phyloP scores from a whole-genome alignment of 2,888 invertebrate genomes.

The Coelogynopora nodosa region DNA sequence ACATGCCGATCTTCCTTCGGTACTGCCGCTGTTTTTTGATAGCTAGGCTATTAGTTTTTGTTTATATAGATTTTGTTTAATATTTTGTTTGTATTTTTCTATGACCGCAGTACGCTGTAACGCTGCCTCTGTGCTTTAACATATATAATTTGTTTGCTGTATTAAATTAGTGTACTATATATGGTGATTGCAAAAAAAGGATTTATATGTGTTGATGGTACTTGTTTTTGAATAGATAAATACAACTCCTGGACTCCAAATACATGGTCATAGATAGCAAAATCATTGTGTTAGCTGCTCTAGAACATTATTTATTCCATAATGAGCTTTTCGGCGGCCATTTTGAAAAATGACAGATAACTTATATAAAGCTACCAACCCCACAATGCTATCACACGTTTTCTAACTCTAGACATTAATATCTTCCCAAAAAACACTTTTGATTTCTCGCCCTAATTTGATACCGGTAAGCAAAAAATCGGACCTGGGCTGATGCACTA shows the following conservation, averaged over 20 bases:
- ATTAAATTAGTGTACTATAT: not conserved
- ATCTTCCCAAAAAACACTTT: no score
- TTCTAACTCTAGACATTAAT: no score
- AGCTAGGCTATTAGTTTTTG: conserved; percentile 19
- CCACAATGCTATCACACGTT: conserved; percentile 20
- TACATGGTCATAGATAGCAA: not conserved
- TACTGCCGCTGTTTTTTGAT: no score
- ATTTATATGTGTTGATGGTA: not conserved
- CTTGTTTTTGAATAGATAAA: conserved; percentile 2
- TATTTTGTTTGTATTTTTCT: no score
- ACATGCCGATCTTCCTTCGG: no score
- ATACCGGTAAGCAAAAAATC: not conserved
- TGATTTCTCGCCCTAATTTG: not conserved
- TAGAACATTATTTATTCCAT: not conserved
- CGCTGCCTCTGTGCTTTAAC: not conserved
- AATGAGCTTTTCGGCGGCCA: conserved; percentile 8
- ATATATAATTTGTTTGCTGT: conserved; percentile 24
- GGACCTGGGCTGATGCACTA: not conserved
- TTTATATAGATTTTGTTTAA: conserved; percentile 3
- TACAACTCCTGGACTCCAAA: not conserved
- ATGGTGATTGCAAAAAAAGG: not conserved
- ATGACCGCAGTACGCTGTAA: not conserved
- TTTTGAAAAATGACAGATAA: conserved; percentile 8
- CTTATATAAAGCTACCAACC: conserved; percentile 6
- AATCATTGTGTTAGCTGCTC: conserved; percentile 8